Percentiles rank a stretch among this genome's conserved stretches.
Evolutionary conservation across 2,113 vertebrate genomes (phyloP).

Genomic region (Hydropotes inermis): DNA sequence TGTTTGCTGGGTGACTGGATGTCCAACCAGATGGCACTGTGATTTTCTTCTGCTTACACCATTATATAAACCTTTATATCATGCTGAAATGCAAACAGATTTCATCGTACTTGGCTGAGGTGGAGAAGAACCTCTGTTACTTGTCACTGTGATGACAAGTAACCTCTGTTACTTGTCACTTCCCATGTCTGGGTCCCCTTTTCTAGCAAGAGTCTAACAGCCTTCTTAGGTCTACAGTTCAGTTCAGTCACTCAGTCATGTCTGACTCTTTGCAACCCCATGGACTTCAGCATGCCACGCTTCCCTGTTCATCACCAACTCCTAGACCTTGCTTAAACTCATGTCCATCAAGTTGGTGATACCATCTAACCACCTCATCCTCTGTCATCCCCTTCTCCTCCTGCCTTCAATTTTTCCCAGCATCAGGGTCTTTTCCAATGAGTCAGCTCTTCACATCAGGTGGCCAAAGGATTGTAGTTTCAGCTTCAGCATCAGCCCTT

Average conservation of each 20-base stretch:
- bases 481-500: not conserved
- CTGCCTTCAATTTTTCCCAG: not conserved
- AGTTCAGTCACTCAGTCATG: not conserved
- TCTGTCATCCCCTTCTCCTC: not conserved
- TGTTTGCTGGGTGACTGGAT: not conserved
- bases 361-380: not conserved
- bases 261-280: not conserved
- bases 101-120: not conserved
- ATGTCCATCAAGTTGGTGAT: not conserved
- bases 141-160: too few species aligned
- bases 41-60: not conserved
- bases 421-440: rapidly evolving
- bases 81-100: not conserved
- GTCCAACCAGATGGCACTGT: not conserved
- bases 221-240: not conserved
- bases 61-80: not conserved
- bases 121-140: not conserved
- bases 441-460: not conserved
- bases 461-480: not conserved
- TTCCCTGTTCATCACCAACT: not conserved
- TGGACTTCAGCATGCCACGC: not conserved
- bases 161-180: not conserved
- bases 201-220: not conserved
- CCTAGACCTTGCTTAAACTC: not conserved
- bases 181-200: not conserved